A percentile compares a stretch with the other conserved stretches of the same genome.
Conservation (phyloP, 2,113 vertebrate species). For the Cochlearius cochlearius region DNA sequence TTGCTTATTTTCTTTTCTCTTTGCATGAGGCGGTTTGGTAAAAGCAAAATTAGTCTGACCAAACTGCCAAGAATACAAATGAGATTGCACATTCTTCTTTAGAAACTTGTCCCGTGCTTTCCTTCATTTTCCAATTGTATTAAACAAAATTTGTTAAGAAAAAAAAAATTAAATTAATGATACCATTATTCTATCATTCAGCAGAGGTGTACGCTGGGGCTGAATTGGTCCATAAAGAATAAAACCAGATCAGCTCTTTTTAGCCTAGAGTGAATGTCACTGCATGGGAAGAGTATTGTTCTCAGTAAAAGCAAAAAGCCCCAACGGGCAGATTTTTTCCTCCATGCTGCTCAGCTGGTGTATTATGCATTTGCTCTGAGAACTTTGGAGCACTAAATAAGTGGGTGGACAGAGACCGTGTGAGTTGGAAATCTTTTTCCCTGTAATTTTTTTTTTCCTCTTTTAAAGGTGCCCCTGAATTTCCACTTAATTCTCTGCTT, state of each 20-base stretch:
- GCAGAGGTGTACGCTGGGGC: neutral
- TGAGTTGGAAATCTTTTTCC: neutral
- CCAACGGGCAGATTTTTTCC: neutral
- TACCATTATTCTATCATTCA: neutral
- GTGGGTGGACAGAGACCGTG: neutral
- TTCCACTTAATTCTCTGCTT: neutral
- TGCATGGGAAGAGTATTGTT: neutral
- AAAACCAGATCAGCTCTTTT: neutral
- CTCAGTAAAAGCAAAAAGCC: neutral
- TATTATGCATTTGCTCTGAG: neutral
- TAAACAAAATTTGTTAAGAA: neutral
- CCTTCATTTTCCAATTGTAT: neutral
- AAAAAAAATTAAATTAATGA: neutral
- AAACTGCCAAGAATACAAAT: neutral
- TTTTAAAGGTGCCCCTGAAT: neutral
- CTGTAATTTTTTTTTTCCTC: neutral
- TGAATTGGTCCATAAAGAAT: neutral
- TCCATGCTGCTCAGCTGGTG: neutral
- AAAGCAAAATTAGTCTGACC: constrained; percentile 24
- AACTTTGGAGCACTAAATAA: neutral
- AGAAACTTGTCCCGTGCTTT: neutral
- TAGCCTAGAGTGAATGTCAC: neutral
- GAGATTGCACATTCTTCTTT: neutral
- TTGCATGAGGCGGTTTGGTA: constrained; percentile 73
- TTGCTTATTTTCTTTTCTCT: constrained; percentile 26